Percentiles rank a stretch among this genome's conserved stretches.
Conservation (phyloP, 2,888 invertebrate species). For the Hylaea fasciaria region DNA sequence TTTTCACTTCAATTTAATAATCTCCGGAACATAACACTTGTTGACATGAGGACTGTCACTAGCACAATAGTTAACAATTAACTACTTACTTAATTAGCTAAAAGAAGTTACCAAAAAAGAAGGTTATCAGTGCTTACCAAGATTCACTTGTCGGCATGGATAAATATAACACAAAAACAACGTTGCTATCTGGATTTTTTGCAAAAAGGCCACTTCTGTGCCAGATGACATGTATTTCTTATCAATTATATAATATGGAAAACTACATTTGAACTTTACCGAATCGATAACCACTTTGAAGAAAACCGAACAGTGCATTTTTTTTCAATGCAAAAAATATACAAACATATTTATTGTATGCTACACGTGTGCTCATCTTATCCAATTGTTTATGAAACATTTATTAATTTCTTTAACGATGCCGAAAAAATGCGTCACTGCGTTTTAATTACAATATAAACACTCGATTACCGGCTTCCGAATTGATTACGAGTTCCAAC, state of each 20-base stretch:
- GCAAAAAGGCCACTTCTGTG: neutral
- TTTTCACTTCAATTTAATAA: neutral
- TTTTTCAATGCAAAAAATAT: neutral
- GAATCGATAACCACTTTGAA: neutral
- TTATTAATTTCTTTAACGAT: neutral
- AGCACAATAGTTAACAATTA: neutral
- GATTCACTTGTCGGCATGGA: no score
- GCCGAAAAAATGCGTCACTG: neutral
- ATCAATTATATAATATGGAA: neutral
- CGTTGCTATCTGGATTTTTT: neutral
- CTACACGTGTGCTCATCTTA: neutral
- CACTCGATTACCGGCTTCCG: conserved; percentile 10
- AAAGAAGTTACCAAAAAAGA: neutral
- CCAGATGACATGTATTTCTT: neutral
- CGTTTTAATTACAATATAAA: conserved; percentile 4
- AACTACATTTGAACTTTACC: neutral
- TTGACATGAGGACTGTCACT: no score
- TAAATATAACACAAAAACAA: neutral
- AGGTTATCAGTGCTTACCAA: no score
- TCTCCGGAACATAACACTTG: neutral
- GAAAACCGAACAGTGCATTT: neutral
- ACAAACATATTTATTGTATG: neutral
- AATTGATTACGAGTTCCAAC: conserved; percentile 16
- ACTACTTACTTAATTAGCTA: neutral
- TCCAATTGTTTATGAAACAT: conserved; percentile 5